These are phyloP conservation scores for Erythrolamprus reginae DNA, from an alignment of 2,113 vertebrate genomes.

Conservation along the genomic window DNA sequence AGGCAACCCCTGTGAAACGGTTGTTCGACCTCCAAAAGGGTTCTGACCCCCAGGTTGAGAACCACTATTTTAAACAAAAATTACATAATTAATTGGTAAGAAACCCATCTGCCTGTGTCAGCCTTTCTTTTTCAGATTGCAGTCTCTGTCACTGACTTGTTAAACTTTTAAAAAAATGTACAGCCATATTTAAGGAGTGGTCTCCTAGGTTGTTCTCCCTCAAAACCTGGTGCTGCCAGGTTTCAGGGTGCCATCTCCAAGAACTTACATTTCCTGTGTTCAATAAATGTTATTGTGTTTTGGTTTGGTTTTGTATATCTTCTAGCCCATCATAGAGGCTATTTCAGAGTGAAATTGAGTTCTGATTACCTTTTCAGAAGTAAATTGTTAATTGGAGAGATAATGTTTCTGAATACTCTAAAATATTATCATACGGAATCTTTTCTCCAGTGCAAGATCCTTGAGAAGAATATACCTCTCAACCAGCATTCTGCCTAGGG, in stretches of 20 bases:
- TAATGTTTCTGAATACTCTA: background rate
- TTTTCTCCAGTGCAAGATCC: background rate
- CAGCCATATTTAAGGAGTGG: background rate
- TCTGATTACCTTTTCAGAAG: background rate
- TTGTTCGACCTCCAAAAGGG: no score
- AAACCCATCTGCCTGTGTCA: background rate
- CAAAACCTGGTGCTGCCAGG: background rate
- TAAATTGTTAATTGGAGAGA: background rate
- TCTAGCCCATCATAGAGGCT: background rate
- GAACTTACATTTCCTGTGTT: background rate
- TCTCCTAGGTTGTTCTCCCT: background rate
- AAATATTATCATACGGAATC: background rate
- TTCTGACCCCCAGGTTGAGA: no score
- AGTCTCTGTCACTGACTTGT: no score
- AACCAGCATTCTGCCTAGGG: background rate
- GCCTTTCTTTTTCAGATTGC: background rate
- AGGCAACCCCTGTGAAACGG: no score
- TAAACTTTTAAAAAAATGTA: no score
- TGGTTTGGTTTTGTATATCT: background rate
- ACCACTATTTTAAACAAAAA: no score
- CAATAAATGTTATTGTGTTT: background rate
- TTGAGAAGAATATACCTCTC: background rate
- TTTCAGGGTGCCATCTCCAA: background rate
- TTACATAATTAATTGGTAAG: background rate
- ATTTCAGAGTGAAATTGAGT: background rate